These are phyloP conservation scores for Sardina pilchardus DNA, from an alignment of 2,113 vertebrate genomes.

Conservation along the genomic window DNA sequence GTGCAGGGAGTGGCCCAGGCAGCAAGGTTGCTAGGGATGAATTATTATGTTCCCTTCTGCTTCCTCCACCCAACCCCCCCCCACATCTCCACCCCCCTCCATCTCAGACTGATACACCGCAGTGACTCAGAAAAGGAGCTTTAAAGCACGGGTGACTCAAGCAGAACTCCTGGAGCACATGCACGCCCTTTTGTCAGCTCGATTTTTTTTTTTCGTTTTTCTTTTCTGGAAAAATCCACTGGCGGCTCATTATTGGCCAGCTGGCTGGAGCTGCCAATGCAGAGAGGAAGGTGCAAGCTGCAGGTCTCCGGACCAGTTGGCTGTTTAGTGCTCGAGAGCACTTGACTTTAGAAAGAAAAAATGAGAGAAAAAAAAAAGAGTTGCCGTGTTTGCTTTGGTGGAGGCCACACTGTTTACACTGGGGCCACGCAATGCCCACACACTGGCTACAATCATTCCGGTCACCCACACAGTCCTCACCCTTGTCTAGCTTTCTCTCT, in stretches of 20 bases:
- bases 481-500: not conserved
- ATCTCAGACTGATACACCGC: not conserved
- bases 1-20: not conserved
- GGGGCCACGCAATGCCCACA: not conserved
- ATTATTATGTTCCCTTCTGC: not conserved
- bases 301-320: not conserved
- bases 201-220: not conserved
- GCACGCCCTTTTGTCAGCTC: not conserved
- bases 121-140: not conserved
- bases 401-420: not conserved
- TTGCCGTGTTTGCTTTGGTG: slow-evolving; percentile 1
- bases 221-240: not conserved
- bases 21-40: slow-evolving; percentile 14
- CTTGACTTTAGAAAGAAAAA: not conserved
- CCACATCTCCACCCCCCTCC: not conserved
- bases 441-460: not conserved
- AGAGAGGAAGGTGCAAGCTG: not conserved
- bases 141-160: not conserved
- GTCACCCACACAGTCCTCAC: not conserved
- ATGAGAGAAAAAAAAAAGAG: not conserved
- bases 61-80: not conserved
- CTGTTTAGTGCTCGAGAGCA: not conserved
- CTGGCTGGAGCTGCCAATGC: not conserved
- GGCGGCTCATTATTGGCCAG: not conserved
- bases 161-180: not conserved